Base-by-base conservation (phyloP, 2,113 vertebrate species). In the Sciurus niger region DNA sequence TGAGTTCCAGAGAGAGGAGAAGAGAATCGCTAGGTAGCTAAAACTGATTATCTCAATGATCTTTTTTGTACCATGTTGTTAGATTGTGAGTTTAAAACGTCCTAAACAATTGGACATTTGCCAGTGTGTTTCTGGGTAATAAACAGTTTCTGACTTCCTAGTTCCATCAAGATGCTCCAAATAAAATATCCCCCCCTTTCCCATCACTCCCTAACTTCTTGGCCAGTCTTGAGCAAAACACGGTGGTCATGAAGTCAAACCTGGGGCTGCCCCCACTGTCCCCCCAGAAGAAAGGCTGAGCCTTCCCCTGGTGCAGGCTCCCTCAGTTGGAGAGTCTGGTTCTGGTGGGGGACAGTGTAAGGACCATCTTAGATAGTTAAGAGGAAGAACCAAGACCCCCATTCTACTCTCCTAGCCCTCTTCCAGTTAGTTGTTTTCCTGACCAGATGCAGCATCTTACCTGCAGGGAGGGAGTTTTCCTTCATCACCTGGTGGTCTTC, bases 141-240 rank as follows among this genome's bases (percentile, higher is more conserved):
- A 37, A 89, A 48, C 37, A 80, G 46, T 89, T 93, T 95, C 88
- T 95, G 90, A 68, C 46, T 96, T 94, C 85, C 74, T 82, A 14
- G 25, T 80, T 74, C 55, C 24, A 76, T 82, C 63, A 73, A 63
- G 84, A 90, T 53, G 89, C 74, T 65, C 94, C 37, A 67, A 76
- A 73, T 25, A 90, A 51, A 85, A 37, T 30, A 7, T 4, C 60
- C 37, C 1, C 60, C 60, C 65, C 40, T n/a, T 90, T 83, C 60
- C 53, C 60, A 22, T 95, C 74, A 17, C 32, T 92, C 60, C 70
- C 60, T 85, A 9, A 12, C 53, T 9, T 6, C 80, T 94, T 84
- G 90, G 73, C 80, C 53, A 55, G 43, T 63, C 77, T 78, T 87
- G 76, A 78, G 22, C 32, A 37, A 37, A 94, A 40, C 34, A 17